phyloP scores from a whole-genome alignment of 1,140 invertebrate genomes.

The Drosophila littoralis region DNA sequence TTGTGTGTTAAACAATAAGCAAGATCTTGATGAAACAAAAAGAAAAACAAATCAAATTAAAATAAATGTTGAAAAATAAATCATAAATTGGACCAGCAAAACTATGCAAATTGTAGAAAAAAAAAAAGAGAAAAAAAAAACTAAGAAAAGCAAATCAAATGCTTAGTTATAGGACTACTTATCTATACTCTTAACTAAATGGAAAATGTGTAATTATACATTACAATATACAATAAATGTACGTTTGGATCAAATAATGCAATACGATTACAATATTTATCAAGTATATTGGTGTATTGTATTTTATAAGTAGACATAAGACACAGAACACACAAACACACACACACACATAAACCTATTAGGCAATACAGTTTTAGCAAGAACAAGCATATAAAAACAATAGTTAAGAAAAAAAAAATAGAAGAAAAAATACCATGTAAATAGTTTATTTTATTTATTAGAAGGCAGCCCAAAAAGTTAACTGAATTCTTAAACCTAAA shows the following conservation, averaged over 20 bases:
- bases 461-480: not conserved
- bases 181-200: constrained; percentile 14
- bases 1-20: constrained; percentile 22
- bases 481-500: not conserved
- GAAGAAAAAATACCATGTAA: not conserved
- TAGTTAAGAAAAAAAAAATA: not conserved
- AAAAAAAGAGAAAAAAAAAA: constrained; percentile 19
- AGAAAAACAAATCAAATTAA: constrained; percentile 60
- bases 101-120: not conserved
- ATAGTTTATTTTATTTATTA: constrained; percentile 1
- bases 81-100: constrained; percentile 72
- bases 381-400: not conserved
- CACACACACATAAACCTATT: constrained; percentile 15
- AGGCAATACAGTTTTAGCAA: constrained; percentile 15
- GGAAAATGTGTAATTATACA: constrained; percentile 1
- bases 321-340: constrained; percentile 5
- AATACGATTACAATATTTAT: constrained; percentile 17
- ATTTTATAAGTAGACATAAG: constrained; percentile 31
- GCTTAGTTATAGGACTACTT: constrained; percentile 21
- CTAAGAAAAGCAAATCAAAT: constrained; percentile 14
- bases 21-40: constrained; percentile 21
- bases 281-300: constrained; percentile 35
- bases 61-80: constrained; percentile 60
- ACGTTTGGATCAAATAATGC: constrained; percentile 8
- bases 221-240: constrained; percentile 11